Base-by-base conservation (phyloP, 2,113 vertebrate species). In the Dromas ardeola region DNA sequence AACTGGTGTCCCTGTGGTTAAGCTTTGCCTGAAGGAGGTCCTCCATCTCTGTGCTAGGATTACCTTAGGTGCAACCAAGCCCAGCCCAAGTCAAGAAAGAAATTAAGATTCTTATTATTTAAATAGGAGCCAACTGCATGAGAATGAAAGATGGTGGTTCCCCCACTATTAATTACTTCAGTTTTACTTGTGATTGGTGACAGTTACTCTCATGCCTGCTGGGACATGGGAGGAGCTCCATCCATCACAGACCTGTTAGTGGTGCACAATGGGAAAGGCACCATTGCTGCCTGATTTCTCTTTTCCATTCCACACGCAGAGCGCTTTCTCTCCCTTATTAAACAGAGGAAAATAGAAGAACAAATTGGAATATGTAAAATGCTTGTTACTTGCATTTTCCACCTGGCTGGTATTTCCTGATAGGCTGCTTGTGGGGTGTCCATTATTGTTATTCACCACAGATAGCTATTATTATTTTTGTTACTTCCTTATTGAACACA, bases 291-390 rank as follows among this genome's bases (percentile, higher is more conserved):
- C 30, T 29, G 49, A 19, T n/a, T 81, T 19, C 55, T 61, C 45
- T 38, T 82, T 45, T 47, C 63, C 47, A 26, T 73, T 74, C 59
- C 63, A 15, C 20, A 17, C 49, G 20, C 63, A 2, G 6, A 70
- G 55, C 3, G 0, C 62, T 61, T 85, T 43, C 47, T 59, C 77
- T 70, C 49, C 36, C 38, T 88, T 91, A 49, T 56, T 71, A 76
- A 92, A 34, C 55, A 71, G 59, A 70, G 27, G 23, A 21, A 74
- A 83, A 74, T 19, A n/a, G 83, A 66, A 96, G 86, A 81, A 89
- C 61, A 94, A 92, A 79, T 34, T 72, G 65, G 38, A 89, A 79
- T 65, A 56, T 40, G 72, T 30, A 76, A 82, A 95, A 58, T 43
- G 38, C 63, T 77, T 13, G 4, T 84, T 59, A 16, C 76, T 74